Conservation (phyloP, 2,797 vertebrate species). For the Gymnoscopelus braueri region DNA sequence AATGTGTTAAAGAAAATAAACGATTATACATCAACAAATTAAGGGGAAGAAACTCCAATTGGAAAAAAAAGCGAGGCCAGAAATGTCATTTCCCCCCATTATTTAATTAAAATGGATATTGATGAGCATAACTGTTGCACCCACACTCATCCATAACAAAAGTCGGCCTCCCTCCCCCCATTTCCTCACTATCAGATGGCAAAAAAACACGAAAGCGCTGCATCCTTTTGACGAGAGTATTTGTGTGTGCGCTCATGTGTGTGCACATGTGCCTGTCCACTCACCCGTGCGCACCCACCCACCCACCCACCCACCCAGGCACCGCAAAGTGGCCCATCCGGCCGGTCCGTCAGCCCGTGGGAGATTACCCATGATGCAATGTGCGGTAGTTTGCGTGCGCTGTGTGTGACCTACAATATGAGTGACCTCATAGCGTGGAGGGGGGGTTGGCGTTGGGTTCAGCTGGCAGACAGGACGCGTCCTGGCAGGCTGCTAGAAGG, state of each 20-base stretch:
- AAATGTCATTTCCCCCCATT: too few species aligned
- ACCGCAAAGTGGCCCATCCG: conserved; percentile 59
- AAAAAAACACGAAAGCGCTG: conserved; percentile 19
- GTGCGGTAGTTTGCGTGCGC: conserved; percentile 42
- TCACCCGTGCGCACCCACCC: too few species aligned
- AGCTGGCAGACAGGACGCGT: conserved; percentile 66
- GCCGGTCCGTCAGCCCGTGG: conserved; percentile 46
- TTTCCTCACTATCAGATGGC: conserved; percentile 11
- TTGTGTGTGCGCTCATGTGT: conserved; percentile 35
- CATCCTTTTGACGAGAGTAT: conserved; percentile 23
- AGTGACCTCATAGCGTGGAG: conserved; percentile 60
- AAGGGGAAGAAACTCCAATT: too few species aligned
- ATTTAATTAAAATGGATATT: too few species aligned
- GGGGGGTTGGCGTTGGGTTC: conserved; percentile 42
- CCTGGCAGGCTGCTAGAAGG: conserved; percentile 75
- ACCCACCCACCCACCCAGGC: background rate
- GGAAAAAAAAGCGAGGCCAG: too few species aligned
- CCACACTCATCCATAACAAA: too few species aligned
- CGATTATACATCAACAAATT: too few species aligned
- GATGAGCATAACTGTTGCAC: too few species aligned
- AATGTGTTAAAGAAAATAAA: too few species aligned
- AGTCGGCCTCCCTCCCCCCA: too few species aligned
- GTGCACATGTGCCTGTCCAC: conserved; percentile 27
- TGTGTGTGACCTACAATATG: conserved; percentile 46
- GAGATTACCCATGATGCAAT: conserved; percentile 72